Evolutionary conservation across 2,888 invertebrate genomes (phyloP).

Genomic region (Caenorhabditis afra): DNA sequence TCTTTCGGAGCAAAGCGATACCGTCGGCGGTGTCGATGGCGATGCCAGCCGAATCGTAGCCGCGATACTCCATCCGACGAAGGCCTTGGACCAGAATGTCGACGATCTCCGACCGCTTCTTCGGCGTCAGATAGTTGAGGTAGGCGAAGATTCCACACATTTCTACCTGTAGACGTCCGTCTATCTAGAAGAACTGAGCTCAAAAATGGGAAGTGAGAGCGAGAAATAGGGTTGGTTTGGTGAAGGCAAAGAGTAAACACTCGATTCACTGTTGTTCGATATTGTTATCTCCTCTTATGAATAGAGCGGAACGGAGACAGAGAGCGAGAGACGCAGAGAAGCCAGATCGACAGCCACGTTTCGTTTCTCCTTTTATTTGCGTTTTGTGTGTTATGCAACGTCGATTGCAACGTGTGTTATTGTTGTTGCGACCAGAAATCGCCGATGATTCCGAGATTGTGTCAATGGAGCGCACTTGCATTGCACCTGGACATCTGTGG

Average conservation of each 20-base stretch:
- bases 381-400: no score
- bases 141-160: conserved; percentile 96
- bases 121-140: conserved; percentile 96
- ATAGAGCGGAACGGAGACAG: conserved; percentile 5
- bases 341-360: neutral
- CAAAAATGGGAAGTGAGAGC: conserved; percentile 2
- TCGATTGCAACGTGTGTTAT: no score
- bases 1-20: conserved; percentile 71
- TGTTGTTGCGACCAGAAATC: no score
- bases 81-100: conserved; percentile 94
- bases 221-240: conserved; percentile 24
- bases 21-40: conserved; percentile 76
- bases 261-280: no score
- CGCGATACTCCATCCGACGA: conserved; percentile 97
- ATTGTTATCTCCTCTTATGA: no score
- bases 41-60: conserved; percentile 95
- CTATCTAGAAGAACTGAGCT: no score
- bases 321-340: conserved; percentile 10
- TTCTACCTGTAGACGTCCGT: no score
- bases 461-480: no score
- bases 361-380: no score
- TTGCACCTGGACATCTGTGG: no score
- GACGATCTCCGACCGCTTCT: conserved; percentile 91
- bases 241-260: no score
- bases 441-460: no score